Percentiles rank a stretch among this genome's conserved stretches.
phyloP scores from a whole-genome alignment of 1,140 invertebrate species.

The Euura lappo region DNA sequence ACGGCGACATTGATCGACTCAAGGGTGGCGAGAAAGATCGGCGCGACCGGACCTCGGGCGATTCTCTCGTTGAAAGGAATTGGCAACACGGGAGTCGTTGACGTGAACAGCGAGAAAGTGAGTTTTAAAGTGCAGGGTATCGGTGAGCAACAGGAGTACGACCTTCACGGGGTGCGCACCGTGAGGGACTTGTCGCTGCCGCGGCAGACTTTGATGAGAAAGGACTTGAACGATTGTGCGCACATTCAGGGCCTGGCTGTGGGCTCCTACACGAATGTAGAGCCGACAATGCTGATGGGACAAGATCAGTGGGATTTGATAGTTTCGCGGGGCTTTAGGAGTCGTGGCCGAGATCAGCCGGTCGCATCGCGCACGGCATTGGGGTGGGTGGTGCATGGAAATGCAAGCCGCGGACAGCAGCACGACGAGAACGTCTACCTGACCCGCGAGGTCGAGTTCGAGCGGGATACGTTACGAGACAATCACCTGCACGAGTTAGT shows the following conservation, averaged over 20 bases:
- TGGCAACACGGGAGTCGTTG: neutral
- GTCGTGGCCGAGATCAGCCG: neutral
- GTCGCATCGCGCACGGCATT: slow-evolving; percentile 19
- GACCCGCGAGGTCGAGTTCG: no score
- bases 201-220: slow-evolving; percentile 7
- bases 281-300: slow-evolving; percentile 26
- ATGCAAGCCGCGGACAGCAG: neutral
- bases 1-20: neutral
- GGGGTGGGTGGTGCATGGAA: slow-evolving; percentile 29
- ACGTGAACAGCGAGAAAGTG: neutral
- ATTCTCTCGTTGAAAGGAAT: neutral
- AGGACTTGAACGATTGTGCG: neutral
- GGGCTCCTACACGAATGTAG: neutral
- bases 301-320: slow-evolving; percentile 29
- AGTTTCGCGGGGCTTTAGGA: neutral
- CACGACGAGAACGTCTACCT: neutral
- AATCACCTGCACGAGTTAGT: slow-evolving; percentile 9
- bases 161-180: slow-evolving; percentile 10
- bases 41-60: neutral
- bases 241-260: slow-evolving; percentile 8
- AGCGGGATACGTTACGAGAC: no score
- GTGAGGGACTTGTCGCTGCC: slow-evolving; percentile 10
- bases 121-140: neutral
- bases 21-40: neutral
- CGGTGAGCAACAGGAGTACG: neutral